Conservation (phyloP, 2,113 vertebrate genomes). For the Myotis brandtii region DNA sequence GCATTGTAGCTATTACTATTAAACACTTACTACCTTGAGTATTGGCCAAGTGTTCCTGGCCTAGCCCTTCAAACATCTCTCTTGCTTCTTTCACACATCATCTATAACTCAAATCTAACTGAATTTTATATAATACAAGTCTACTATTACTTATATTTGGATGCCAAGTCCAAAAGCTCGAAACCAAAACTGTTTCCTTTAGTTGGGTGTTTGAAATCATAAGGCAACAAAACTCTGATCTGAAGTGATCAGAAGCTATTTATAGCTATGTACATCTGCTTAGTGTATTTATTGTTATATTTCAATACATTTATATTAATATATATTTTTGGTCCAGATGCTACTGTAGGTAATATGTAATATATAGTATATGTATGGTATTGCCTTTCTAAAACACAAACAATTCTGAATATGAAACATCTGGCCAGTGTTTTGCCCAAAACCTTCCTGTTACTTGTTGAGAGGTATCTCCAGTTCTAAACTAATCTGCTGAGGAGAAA, state of each 20-base stretch:
- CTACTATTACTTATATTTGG: background rate
- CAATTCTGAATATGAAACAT: background rate
- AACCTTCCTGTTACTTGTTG: background rate
- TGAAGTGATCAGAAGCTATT: background rate
- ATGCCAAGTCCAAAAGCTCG: background rate
- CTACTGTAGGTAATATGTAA: background rate
- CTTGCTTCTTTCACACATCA: background rate
- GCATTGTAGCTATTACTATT: background rate
- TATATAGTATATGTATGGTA: background rate
- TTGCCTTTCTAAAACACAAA: background rate
- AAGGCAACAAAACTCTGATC: background rate
- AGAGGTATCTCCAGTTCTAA: background rate
- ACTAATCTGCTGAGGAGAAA: background rate
- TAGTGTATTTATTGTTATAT: background rate
- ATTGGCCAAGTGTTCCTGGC: background rate
- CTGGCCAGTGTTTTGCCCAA: background rate
- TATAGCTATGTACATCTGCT: background rate
- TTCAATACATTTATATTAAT: background rate
- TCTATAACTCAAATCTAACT: background rate
- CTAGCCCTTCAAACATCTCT: background rate
- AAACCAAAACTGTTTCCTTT: background rate
- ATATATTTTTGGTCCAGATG: background rate
- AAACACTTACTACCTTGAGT: background rate
- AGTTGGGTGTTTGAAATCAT: background rate
- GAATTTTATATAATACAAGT: background rate